phyloP scores from a whole-genome alignment of 2,113 vertebrate genomes.

The Pygoscelis adeliae region DNA sequence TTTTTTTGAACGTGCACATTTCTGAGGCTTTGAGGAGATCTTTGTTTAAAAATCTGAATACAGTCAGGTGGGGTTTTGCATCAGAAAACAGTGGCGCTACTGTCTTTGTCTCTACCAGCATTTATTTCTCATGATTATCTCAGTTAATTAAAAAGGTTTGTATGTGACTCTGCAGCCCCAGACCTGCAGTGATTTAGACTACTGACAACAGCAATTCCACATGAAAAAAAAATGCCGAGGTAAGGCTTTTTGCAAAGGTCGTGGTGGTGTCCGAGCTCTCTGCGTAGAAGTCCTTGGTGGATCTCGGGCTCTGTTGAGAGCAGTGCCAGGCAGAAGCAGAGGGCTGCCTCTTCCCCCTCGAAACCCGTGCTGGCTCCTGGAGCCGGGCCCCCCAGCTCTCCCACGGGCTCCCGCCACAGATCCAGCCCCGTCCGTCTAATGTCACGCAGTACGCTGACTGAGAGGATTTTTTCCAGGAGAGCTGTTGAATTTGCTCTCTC shows the following conservation, averaged over 20 bases:
- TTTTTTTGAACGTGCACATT: background rate
- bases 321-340: background rate
- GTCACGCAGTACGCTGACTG: accelerated
- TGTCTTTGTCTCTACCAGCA: background rate
- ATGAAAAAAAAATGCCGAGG: background rate
- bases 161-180: background rate
- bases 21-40: background rate
- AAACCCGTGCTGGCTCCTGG: accelerated
- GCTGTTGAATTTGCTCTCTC: background rate
- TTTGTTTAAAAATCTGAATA: background rate
- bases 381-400: accelerated
- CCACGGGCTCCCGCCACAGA: accelerated
- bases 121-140: background rate
- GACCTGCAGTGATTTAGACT: background rate
- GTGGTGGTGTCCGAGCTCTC: accelerated
- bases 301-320: background rate
- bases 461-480: background rate
- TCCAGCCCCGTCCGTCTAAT: accelerated
- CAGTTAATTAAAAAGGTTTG: background rate
- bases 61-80: background rate
- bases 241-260: background rate
- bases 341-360: background rate
- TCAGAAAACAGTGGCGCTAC: background rate
- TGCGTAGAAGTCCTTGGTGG: background rate
- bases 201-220: background rate